phyloP scores from a whole-genome alignment of 2,888 invertebrate species.

The Oithona nana region DNA sequence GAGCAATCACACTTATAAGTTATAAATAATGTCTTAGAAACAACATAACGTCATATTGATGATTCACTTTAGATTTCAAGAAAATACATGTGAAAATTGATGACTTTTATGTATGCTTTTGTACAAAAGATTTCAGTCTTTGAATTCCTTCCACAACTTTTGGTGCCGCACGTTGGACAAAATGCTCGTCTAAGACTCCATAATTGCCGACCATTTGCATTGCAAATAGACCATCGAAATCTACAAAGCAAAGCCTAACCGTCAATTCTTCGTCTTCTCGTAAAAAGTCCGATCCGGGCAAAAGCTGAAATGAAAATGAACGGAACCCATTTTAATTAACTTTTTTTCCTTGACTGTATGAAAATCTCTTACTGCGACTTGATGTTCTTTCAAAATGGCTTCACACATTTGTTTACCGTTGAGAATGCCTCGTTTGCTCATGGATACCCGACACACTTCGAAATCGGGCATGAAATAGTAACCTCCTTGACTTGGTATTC shows the following conservation, averaged over 20 bases:
- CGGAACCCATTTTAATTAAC: not conserved
- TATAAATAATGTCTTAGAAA: no score
- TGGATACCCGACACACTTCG: constrained; percentile 18
- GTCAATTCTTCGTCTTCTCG: constrained; percentile 18
- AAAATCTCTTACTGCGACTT: constrained; percentile 19
- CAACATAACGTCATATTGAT: no score
- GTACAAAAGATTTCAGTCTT: not conserved
- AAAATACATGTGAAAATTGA: no score
- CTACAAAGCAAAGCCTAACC: constrained; percentile 21
- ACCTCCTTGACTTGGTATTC: constrained; percentile 18
- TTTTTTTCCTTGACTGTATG: not conserved
- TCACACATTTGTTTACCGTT: constrained; percentile 19
- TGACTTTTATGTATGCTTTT: not conserved
- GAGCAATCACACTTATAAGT: no score
- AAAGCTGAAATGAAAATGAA: constrained; percentile 19
- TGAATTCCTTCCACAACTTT: not conserved
- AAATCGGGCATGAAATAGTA: constrained; percentile 21
- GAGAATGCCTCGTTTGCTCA: constrained; percentile 17
- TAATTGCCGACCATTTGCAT: constrained; percentile 19
- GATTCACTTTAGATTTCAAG: no score
- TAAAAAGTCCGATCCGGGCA: constrained; percentile 19
- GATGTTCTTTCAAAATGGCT: constrained; percentile 19
- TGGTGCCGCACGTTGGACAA: not conserved
- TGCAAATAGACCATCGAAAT: constrained; percentile 21
- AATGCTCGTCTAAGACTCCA: not conserved